phyloP scores from a whole-genome alignment of 2,113 vertebrate genomes.

The Pelodiscus sinensis region DNA sequence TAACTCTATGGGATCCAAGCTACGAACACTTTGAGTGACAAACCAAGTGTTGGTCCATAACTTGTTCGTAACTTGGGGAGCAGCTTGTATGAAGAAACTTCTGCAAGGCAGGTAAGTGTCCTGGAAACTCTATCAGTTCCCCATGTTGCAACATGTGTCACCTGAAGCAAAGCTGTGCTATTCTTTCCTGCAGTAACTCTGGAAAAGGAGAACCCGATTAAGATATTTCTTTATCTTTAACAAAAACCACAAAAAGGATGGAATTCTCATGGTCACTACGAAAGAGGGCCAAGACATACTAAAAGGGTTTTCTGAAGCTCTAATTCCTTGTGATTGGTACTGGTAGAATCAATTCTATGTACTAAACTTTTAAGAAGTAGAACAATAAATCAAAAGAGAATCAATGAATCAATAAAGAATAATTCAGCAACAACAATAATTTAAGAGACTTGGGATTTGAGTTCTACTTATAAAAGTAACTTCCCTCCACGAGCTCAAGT shows the following conservation, averaged over 20 bases:
- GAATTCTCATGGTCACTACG: background rate
- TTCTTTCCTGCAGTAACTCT: background rate
- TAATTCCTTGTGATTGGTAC: rapidly evolving
- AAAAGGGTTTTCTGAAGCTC: background rate
- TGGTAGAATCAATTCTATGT: background rate
- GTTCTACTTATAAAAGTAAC: background rate
- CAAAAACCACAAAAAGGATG: background rate
- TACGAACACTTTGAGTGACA: no score
- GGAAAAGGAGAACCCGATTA: background rate
- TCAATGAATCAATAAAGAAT: background rate
- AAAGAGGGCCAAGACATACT: background rate
- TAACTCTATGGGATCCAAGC: no score
- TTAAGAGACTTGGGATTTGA: background rate
- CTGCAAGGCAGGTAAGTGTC: background rate
- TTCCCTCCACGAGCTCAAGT: background rate
- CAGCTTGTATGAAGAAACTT: no score
- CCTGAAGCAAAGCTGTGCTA: background rate
- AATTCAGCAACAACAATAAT: background rate
- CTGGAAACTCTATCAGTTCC: background rate
- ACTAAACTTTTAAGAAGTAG: background rate
- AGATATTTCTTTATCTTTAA: background rate
- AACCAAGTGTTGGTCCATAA: no score
- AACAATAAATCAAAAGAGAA: background rate
- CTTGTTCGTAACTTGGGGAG: no score
- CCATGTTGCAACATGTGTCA: background rate